A percentile compares a stretch with the other conserved stretches of the same genome.
phyloP scores from a whole-genome alignment of 2,797 vertebrate species.

The Clarias pachynema region DNA sequence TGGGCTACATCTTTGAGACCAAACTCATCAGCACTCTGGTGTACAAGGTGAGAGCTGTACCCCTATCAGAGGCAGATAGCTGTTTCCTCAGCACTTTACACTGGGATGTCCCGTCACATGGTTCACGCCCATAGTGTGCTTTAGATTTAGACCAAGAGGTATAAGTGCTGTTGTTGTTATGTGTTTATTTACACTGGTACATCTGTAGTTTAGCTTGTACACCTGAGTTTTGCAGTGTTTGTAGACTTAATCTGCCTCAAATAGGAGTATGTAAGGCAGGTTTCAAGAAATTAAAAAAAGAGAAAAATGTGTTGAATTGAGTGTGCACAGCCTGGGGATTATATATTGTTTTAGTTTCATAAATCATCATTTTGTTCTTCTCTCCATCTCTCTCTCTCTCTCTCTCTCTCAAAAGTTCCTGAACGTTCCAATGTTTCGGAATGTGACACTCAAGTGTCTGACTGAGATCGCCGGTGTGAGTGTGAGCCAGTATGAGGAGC shows the following conservation, averaged over 20 bases:
- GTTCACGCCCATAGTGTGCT: neutral
- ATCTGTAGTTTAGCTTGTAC: neutral
- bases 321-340: neutral
- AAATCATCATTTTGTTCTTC: neutral
- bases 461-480: conserved; percentile 97
- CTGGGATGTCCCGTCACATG: neutral
- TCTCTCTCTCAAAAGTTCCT: conserved; percentile 81
- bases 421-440: conserved; percentile 98
- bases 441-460: conserved; percentile 96
- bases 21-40: conserved; percentile 97
- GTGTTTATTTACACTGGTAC: neutral
- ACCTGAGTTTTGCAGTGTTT: neutral
- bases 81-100: neutral
- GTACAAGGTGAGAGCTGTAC: conserved; percentile 83
- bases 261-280: neutral
- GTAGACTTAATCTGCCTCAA: neutral
- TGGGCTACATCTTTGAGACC: conserved; percentile 98
- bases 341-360: neutral
- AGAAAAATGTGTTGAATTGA: neutral
- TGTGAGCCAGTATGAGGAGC: conserved; percentile 97
- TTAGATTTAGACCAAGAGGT: neutral
- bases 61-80: neutral
- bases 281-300: neutral
- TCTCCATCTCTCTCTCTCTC: conserved; percentile 6
- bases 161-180: too few relatives aligned